Base-by-base conservation (phyloP, 2,888 invertebrate genomes). In the Sarcophaga subvicina region DNA sequence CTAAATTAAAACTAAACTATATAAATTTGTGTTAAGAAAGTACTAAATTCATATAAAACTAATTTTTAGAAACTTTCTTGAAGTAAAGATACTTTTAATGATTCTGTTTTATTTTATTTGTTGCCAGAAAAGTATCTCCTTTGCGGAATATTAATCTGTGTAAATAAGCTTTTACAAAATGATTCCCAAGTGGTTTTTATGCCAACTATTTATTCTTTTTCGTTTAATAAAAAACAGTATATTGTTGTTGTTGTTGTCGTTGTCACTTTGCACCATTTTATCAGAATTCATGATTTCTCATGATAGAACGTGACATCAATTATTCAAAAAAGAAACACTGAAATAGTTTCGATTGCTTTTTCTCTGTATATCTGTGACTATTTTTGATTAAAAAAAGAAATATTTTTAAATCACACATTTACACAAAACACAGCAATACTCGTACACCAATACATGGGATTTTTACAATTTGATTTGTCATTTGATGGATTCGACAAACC, bases 281-380 rank as follows among this genome's bases (percentile, higher is more conserved):
- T 73, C 25, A 71, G 72, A 80, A 78, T 83, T 78, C 80, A 75
- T 80, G 79, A 83, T 79, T 82, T 83, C 69, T 79, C 81, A 72
- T 79, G 59, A 66, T 63, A 45, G 71, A 76, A 82, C 84, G 86
- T 81, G 88, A 81, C 69, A 88, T 84, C 71, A 86, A 88, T 88
- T 83, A 86, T 84, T 88, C 82, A 88, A 80, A 80, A 80, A 77
- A 71, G 60, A 66, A 54, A 54, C 17, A 54, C 5, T 14, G 17
- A 54, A 14, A 54, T 69, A n/a, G 69, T 22, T 47, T 54, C 54
- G 12, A 54, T 54, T 54, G 12, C 54, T 17, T 54, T 54, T 54
- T 14, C 3, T 54, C 10, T 54, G 12, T 54, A 54, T 54, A 10
- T 0, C 54, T 54, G 37, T 37, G 37, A 37, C 54, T 54, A 12